These are phyloP conservation scores for Trichopria drosophilae DNA, from an alignment of 2,888 invertebrate species.

Conservation along the genomic window DNA sequence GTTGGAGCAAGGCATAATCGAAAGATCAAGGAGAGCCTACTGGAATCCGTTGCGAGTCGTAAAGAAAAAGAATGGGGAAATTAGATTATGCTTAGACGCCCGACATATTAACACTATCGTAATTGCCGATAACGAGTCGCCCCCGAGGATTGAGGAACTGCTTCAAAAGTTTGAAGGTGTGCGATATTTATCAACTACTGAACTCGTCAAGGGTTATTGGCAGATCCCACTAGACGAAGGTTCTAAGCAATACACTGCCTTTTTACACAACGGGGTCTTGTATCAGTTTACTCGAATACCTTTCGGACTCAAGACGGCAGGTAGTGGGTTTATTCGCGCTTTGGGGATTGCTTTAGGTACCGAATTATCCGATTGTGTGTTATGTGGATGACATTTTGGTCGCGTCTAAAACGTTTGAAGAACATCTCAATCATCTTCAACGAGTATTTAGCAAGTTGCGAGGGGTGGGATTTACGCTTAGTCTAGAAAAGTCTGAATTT, in stretches of 20 bases:
- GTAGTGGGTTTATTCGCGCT: slow-evolving; percentile 1
- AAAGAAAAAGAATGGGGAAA: too few relatives aligned
- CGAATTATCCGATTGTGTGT: slow-evolving; percentile 35
- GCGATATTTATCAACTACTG: too few relatives aligned
- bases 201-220: too few relatives aligned
- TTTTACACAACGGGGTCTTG: not conserved
- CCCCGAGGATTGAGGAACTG: too few relatives aligned
- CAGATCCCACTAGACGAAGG: not conserved
- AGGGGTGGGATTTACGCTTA: slow-evolving; percentile 36
- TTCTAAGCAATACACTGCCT: slow-evolving; percentile 11
- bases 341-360: too few relatives aligned
- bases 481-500: too few relatives aligned
- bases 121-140: too few relatives aligned
- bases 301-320: slow-evolving; percentile 7
- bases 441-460: too few relatives aligned
- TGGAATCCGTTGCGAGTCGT: slow-evolving; percentile 2
- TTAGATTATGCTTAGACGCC: slow-evolving; percentile 59
- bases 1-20: not conserved
- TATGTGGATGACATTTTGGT: slow-evolving; percentile 46
- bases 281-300: slow-evolving; percentile 3
- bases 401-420: slow-evolving; percentile 33
- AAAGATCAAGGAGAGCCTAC: not conserved
- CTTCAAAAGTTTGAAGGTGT: too few relatives aligned
- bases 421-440: slow-evolving; percentile 31
- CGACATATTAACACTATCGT: slow-evolving; percentile 53